Evolutionary conservation across 2,797 vertebrate species (phyloP).

Genomic region (Microhierax caerulescens): DNA sequence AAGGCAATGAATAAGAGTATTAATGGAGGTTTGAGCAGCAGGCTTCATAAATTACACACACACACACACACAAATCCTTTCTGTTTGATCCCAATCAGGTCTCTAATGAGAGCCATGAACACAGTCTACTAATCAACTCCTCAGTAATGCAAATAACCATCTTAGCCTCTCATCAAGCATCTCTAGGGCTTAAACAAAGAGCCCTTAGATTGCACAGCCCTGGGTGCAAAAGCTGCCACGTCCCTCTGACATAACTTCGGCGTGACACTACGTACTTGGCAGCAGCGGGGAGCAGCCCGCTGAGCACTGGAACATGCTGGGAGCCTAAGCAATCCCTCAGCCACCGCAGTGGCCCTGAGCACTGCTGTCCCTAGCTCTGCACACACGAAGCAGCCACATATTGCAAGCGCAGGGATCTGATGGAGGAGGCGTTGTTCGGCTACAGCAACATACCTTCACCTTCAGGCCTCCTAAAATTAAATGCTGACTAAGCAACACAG

Average conservation of each 20-base stretch:
- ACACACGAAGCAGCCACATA: fast-evolving
- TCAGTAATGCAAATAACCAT: not conserved
- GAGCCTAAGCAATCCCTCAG: not conserved
- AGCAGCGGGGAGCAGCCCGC: not conserved
- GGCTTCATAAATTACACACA: not conserved
- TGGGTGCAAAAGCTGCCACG: not conserved
- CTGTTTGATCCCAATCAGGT: not conserved
- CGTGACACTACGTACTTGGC: fast-evolving
- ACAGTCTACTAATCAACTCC: not conserved
- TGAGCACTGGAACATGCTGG: fast-evolving
- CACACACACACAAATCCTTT: not conserved
- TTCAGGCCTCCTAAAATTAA: not conserved
- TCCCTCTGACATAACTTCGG: not conserved
- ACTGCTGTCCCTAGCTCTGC: not conserved
- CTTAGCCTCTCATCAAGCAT: not conserved
- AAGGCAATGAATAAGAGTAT: not conserved
- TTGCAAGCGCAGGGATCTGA: not conserved
- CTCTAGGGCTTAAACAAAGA: not conserved
- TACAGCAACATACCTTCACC: not conserved
- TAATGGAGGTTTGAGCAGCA: not conserved
- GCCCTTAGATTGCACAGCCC: not conserved
- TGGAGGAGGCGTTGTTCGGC: fast-evolving
- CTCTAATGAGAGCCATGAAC: not conserved
- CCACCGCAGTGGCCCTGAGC: fast-evolving
- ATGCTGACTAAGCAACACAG: not conserved